Evolutionary conservation across 1,140 invertebrate genomes (phyloP).

Genomic region (Ladona fulva): DNA sequence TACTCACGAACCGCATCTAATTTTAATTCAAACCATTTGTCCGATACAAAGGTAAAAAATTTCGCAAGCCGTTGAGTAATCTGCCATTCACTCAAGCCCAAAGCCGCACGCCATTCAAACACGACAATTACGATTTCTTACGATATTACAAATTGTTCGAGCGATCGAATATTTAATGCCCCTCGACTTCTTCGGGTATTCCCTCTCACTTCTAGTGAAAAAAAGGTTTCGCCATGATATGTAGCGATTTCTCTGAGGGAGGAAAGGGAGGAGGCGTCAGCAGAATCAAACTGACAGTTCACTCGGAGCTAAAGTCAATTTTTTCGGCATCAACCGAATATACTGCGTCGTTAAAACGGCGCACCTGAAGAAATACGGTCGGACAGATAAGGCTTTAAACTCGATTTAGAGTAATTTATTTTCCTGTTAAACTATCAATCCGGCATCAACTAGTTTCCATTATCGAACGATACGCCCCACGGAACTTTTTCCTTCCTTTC

Average conservation of each 20-base stretch:
- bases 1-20: too few species aligned
- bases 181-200: too few species aligned
- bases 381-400: neutral
- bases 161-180: too few species aligned
- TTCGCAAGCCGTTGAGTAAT: too few species aligned
- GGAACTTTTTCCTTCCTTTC: neutral
- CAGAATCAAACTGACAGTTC: neutral
- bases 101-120: too few species aligned
- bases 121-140: too few species aligned
- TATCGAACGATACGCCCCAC: neutral
- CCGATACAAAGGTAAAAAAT: too few species aligned
- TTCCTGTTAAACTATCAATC: neutral
- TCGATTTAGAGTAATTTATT: neutral
- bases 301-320: neutral
- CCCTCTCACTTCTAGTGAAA: too few species aligned
- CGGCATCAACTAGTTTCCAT: neutral
- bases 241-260: neutral
- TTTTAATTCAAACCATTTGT: too few species aligned
- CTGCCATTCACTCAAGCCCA: too few species aligned
- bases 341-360: neutral
- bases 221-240: neutral
- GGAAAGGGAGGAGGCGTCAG: neutral
- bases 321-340: slow-evolving; percentile 2
- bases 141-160: too few species aligned
- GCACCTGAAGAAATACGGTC: slow-evolving; percentile 4